Base-by-base conservation (phyloP, 2,797 vertebrate species). In the Helicolenus hilgendorfi region DNA sequence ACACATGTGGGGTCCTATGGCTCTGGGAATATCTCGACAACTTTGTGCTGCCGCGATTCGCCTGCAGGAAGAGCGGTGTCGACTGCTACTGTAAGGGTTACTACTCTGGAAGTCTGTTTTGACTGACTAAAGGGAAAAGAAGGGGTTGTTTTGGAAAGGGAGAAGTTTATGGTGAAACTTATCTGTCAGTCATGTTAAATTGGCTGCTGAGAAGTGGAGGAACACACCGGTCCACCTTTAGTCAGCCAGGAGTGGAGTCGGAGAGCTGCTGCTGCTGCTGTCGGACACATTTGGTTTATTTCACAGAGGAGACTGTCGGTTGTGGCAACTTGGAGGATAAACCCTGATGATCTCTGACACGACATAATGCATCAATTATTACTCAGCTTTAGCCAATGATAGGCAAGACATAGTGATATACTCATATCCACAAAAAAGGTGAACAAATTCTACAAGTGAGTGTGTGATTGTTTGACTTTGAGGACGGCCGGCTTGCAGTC, bases 131-230 rank as follows among this genome's bases (percentile, higher is more conserved):
- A 91, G n/a, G 73, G 72, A 71, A 81, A 70, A 58, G 62, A 82
- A 53, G 49, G 45, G 41, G 22, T 82, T 87, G 82, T 92, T 91
- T 78, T 72, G 81, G 79, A 81, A 58, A 71, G 58, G 72, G 68
- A 83, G 79, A 84, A 81, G 84, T 90, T 91, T 86, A 77, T 49
- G 56, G 77, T 79, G 77, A 91, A 90, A 89, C 79, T 27, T 79
- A 72, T 81, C 85, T 83, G 92, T 91, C 92, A 92, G 86, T 94
- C 91, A 91, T 76, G 70, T 83, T 95, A 96, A 92, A 93, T 95
- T 92, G 88, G 90, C 87, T 88, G 79, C 79, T 79, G 86, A 68
- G 62, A 92, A 79, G 79, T 70, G 67, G 31, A 79, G 59, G 70
- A 85, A 64, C 83, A 73, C 29, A 26, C 58, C 7, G 22, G 80